Percentiles rank a stretch among this genome's conserved stretches.
Evolutionary conservation across 2,797 vertebrate genomes (phyloP).

Genomic region (Threskiornis aethiopicus): DNA sequence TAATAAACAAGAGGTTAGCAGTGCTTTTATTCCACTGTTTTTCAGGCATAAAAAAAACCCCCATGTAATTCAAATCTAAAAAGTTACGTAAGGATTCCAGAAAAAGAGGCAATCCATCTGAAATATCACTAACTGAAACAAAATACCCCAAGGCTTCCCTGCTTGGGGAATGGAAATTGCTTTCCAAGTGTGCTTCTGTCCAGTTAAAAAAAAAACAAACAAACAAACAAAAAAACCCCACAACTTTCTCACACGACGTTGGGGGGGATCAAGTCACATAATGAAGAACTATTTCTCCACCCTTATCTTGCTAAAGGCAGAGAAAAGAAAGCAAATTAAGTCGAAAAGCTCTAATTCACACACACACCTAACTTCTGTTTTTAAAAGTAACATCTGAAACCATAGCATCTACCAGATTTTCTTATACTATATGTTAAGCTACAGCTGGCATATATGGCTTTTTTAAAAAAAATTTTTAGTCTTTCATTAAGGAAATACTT

Average conservation of each 20-base stretch:
- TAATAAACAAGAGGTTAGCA: conserved; percentile 11
- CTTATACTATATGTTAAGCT: background rate
- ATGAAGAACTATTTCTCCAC: background rate
- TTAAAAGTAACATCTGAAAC: background rate
- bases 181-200: background rate
- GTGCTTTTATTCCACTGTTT: background rate
- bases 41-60: background rate
- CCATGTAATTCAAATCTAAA: background rate
- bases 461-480: background rate
- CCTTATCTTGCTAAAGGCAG: background rate
- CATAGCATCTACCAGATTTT: background rate
- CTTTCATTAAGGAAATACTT: background rate
- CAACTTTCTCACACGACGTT: background rate
- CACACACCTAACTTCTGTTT: background rate
- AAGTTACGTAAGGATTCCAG: background rate
- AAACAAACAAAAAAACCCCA: background rate
- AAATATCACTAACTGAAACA: background rate
- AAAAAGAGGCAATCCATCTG: background rate
- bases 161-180: background rate
- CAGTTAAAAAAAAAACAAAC: background rate
- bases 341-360: background rate
- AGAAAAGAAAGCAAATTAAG: background rate
- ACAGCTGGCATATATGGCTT: background rate
- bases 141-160: background rate
- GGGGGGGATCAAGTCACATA: background rate